These are phyloP conservation scores for Coecobrya sp. DNA, from an alignment of 2,888 invertebrate species.

Conservation along the genomic window DNA sequence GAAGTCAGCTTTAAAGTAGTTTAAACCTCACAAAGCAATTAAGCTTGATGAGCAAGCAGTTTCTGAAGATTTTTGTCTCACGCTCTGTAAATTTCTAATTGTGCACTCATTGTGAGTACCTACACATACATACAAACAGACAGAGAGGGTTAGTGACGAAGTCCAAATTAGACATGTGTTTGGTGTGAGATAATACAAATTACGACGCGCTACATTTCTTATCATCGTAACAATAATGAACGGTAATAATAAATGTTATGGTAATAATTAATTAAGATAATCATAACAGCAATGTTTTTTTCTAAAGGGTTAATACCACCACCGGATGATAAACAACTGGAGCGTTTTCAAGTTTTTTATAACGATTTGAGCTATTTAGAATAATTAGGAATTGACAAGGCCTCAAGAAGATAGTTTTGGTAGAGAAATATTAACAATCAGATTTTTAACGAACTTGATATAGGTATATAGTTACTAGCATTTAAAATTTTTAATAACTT, in stretches of 20 bases:
- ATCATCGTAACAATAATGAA: conserved; percentile 2
- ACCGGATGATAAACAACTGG: conserved; percentile 16
- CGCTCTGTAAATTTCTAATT: conserved; percentile 80
- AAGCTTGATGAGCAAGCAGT: conserved; percentile 40
- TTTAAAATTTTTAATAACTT: too few species aligned
- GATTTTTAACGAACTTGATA: too few species aligned
- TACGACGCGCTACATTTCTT: conserved; percentile 34
- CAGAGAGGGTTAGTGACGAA: conserved; percentile 28
- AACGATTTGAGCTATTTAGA: background rate
- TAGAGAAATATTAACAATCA: too few species aligned
- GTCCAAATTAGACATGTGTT: conserved; percentile 50
- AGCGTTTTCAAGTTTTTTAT: conserved; percentile 14
- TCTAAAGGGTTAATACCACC: background rate
- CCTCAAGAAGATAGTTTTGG: background rate
- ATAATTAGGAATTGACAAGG: background rate
- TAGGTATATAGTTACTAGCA: too few species aligned
- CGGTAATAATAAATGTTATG: conserved; percentile 19
- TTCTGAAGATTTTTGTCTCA: conserved; percentile 68
- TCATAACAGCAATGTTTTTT: background rate
- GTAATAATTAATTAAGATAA: conserved; percentile 51
- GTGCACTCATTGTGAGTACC: background rate
- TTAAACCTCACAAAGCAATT: conserved; percentile 43
- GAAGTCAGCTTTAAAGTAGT: background rate
- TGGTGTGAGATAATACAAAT: conserved; percentile 54
- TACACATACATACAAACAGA: too few species aligned